Conservation (phyloP, 2,888 invertebrate genomes). For the Drosophila merina region DNA sequence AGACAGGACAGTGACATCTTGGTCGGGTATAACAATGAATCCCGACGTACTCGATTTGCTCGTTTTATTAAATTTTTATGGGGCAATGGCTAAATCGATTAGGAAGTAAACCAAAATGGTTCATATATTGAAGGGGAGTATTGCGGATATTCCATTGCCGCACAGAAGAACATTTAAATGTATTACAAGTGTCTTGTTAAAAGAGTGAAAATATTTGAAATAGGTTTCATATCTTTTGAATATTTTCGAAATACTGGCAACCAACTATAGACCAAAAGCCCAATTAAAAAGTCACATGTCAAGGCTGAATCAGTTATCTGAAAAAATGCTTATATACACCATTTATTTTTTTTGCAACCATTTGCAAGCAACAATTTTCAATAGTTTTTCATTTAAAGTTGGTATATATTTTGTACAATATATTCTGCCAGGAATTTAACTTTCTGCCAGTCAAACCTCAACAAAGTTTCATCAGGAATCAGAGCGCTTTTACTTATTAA, state of each 20-base stretch:
- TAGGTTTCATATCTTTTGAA: too few species aligned
- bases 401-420: constrained; percentile 27
- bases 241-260: not conserved
- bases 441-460: constrained; percentile 41
- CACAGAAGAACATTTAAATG: not conserved
- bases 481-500: constrained; percentile 41
- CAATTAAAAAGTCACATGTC: constrained; percentile 2
- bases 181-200: not conserved
- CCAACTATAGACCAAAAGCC: not conserved
- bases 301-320: not conserved
- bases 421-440: constrained; percentile 17
- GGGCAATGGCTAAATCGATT: constrained; percentile 31
- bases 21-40: constrained; percentile 38
- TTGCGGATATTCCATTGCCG: not conserved
- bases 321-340: constrained; percentile 2
- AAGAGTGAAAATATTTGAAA: not conserved
- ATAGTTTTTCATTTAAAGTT: constrained; percentile 23
- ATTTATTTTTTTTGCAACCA: constrained; percentile 12
- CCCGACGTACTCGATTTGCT: constrained; percentile 15
- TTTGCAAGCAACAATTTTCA: constrained; percentile 21
- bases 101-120: constrained; percentile 7
- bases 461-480: constrained; percentile 34
- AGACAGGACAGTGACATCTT: constrained; percentile 48
- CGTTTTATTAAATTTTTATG: constrained; percentile 30
- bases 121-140: not conserved